Conservation (phyloP, 2,888 invertebrate species). For the Bimastos eiseni region DNA sequence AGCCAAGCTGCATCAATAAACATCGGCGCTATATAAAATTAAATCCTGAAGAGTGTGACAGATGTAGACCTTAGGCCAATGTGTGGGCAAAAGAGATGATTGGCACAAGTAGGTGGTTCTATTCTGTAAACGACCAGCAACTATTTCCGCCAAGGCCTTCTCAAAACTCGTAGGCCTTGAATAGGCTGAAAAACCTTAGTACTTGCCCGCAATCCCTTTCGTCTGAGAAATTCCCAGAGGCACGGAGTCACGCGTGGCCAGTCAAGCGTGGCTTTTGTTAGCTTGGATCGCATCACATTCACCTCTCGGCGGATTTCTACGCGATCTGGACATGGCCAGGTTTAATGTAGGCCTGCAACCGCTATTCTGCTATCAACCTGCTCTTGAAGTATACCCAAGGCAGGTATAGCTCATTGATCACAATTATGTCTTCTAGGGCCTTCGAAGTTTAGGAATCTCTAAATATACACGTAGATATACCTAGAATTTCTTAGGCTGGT, state of each 20-base stretch:
- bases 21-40: no score
- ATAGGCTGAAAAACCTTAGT: not conserved
- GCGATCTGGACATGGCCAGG: not conserved
- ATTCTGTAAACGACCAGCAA: not conserved
- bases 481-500: not conserved
- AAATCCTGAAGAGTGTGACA: no score
- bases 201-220: not conserved
- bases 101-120: no score
- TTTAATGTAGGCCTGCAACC: not conserved
- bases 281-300: not conserved
- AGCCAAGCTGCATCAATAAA: not conserved
- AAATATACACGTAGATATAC: not conserved
- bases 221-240: not conserved
- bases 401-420: not conserved
- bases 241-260: not conserved
- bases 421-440: not conserved
- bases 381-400: not conserved
- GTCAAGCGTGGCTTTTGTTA: not conserved
- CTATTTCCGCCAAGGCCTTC: not conserved
- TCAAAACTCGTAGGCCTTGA: not conserved
- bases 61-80: no score
- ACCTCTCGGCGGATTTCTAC: not conserved
- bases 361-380: not conserved
- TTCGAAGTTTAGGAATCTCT: not conserved
- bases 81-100: no score